These are phyloP conservation scores for Brachymystax lenok DNA, from an alignment of 2,797 vertebrate genomes.

Conservation along the genomic window DNA sequence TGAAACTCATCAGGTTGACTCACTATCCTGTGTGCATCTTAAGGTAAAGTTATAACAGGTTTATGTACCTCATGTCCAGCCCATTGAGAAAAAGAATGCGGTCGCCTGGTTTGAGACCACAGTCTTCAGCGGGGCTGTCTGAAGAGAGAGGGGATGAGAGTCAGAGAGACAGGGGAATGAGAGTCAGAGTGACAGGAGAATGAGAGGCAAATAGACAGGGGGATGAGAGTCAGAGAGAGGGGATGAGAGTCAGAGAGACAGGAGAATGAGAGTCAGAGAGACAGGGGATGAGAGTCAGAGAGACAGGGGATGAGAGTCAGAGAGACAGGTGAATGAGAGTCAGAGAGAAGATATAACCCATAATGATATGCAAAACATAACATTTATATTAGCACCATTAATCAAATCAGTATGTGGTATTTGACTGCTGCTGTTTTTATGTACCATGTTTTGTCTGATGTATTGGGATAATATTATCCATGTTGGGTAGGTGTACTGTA, in stretches of 20 bases:
- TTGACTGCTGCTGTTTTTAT: background rate
- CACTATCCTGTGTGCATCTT: background rate
- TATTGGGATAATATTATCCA: background rate
- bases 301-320: too few relatives aligned
- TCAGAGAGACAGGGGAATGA: too few relatives aligned
- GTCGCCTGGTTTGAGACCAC: slow-evolving; percentile 90
- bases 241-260: too few relatives aligned
- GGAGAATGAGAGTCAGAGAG: too few relatives aligned
- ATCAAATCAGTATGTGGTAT: background rate
- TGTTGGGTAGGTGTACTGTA: background rate
- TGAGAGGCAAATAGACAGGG: too few relatives aligned
- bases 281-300: too few relatives aligned
- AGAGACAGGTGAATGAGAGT: too few relatives aligned
- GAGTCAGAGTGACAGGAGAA: too few relatives aligned
- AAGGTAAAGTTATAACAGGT: background rate
- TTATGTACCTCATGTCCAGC: slow-evolving; percentile 93
- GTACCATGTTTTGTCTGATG: background rate
- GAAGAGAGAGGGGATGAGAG: slow-evolving; percentile 20
- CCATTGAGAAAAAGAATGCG: slow-evolving; percentile 96
- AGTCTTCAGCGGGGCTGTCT: slow-evolving; percentile 96
- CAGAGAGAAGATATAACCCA: background rate
- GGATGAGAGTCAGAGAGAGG: too few relatives aligned
- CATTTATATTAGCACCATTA: background rate
- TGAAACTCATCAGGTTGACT: background rate
- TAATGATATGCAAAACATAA: background rate